phyloP scores from a whole-genome alignment of 2,113 vertebrate genomes.

The Bucco capensis region DNA sequence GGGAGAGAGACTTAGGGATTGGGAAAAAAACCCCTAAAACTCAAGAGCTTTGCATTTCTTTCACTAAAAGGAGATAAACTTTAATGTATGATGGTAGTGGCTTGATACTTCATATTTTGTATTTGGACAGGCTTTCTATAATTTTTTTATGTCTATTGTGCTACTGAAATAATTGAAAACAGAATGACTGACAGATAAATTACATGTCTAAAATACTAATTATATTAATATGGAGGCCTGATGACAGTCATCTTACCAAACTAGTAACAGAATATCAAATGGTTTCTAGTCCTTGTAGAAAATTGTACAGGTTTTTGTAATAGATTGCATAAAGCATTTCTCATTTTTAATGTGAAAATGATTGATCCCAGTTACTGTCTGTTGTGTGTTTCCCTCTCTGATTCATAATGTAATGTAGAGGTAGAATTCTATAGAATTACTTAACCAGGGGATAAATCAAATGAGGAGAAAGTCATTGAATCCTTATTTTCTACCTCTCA shows the following conservation, averaged over 20 bases:
- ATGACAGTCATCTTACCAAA: not conserved
- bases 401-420: not conserved
- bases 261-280: not conserved
- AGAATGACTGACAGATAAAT: not conserved
- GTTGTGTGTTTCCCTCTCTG: not conserved
- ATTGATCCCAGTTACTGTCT: slow-evolving; percentile 15
- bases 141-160: not conserved
- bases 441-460: not conserved
- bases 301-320: not conserved
- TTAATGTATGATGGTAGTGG: not conserved
- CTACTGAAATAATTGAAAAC: not conserved
- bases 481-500: not conserved
- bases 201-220: not conserved
- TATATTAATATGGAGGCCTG: not conserved
- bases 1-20: too few species aligned
- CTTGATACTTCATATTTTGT: not conserved
- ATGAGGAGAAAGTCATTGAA: not conserved
- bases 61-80: not conserved
- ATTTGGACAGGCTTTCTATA: not conserved
- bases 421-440: not conserved
- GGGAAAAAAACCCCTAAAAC: too few species aligned
- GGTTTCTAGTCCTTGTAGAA: not conserved
- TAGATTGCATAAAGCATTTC: not conserved
- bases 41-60: not conserved
- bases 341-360: not conserved